Base-by-base conservation (phyloP, 2,888 invertebrate species). In the Melipona bicolor region DNA sequence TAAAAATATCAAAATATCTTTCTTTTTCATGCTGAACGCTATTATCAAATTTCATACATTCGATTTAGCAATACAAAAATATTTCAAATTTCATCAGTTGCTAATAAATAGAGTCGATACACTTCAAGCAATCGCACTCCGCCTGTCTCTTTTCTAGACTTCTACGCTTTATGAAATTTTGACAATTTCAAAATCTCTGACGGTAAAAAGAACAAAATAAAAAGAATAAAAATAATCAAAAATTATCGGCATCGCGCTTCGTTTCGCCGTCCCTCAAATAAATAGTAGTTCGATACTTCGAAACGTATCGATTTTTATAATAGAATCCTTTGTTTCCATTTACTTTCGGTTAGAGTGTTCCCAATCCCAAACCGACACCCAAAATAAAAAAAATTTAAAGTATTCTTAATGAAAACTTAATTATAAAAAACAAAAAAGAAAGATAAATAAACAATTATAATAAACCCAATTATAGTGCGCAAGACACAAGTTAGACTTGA, bases 361-460 rank as follows among this genome's bases (percentile, higher is more conserved):
- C 90, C 89, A 89, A 90, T 91, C 89, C 91, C 91, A 89, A 89
- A 91, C 91, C 91, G 90, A 91, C 91, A 91, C 91, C 91, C 87
- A 86, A 86, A 81, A 70, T 80, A 84, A 84, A 86, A 71, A 71
- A 84, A 86, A 85, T 65, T 74, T 62, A 71, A 87, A 65, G 77
- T 83, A 82, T 78, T 69, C 75, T 49, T 84, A 87, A 83, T 80
- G 79, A 79, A 80, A 87, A 89, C 80, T 81, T 88, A 88, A 89
- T 89, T 88, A 85, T 56, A 85, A 73, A 77, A 70, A 69, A 82
- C 62, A 64, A 65, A 75, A 61, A 74, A 49, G 52, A 50, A 67
- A 52, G 69, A 62, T 73, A 84, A 77, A 36, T 77, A 78, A 75
- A 84, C 72, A 79, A 79, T 76, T 71, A 82, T 83, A 88, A 90